Percentiles rank a stretch among this genome's conserved stretches.
These are phyloP conservation scores for Trachythela sp. DNA, from an alignment of 64 coral and sea anemone species.

Conservation along the genomic window DNA sequence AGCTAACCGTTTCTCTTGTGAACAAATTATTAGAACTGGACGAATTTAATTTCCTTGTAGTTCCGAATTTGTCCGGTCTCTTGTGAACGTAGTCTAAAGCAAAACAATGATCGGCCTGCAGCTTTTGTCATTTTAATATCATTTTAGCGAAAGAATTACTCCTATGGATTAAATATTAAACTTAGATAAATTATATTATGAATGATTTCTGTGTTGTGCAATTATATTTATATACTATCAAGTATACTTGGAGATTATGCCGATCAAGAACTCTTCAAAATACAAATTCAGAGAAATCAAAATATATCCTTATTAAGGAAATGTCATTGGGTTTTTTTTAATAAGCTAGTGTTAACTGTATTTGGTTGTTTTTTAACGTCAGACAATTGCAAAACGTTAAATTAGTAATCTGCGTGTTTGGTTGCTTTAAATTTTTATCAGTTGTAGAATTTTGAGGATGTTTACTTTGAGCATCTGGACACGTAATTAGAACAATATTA, in stretches of 20 bases:
- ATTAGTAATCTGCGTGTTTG: neutral
- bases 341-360: too few species aligned
- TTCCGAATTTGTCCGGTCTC: too few species aligned
- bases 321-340: too few species aligned
- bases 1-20: too few species aligned
- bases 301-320: too few species aligned
- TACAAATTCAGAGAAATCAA: too few species aligned
- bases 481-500: neutral
- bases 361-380: neutral
- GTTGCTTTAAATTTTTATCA: conserved; percentile 1
- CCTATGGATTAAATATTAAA: neutral
- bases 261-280: too few species aligned
- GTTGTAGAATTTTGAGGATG: neutral
- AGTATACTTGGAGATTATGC: too few species aligned
- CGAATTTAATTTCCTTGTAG: too few species aligned
- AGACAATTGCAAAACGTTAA: neutral
- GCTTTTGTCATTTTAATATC: neutral
- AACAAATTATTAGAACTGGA: too few species aligned
- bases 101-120: neutral
- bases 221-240: too few species aligned
- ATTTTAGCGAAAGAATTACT: neutral
- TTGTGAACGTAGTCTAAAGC: neutral
- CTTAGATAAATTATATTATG: neutral
- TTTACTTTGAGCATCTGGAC: neutral
- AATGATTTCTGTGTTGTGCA: too few species aligned